phyloP scores from a whole-genome alignment of 2,113 vertebrate genomes.

The Mola mola region DNA sequence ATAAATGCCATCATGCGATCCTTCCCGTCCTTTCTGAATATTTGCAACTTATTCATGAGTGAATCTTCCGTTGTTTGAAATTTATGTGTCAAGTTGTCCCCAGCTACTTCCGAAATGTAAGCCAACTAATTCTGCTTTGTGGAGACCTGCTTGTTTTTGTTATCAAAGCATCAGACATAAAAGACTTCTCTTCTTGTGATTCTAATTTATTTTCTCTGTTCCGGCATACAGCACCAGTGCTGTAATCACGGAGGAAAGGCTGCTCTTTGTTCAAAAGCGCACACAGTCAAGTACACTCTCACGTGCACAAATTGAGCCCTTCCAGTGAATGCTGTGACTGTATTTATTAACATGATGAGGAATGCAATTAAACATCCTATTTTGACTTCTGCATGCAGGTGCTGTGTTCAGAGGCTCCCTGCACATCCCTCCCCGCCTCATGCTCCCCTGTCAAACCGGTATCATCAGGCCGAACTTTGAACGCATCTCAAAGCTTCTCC shows the following conservation, averaged over 20 bases:
- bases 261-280: constrained; percentile 57
- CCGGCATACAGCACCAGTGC: constrained; percentile 54
- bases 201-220: constrained; percentile 69
- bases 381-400: constrained; percentile 58
- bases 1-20: constrained; percentile 31
- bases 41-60: constrained; percentile 48
- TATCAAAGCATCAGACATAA: constrained; percentile 76
- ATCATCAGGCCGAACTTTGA: constrained; percentile 47
- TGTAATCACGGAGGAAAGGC: constrained; percentile 68
- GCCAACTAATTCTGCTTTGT: constrained; percentile 55
- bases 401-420: constrained; percentile 58
- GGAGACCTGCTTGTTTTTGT: constrained; percentile 65
- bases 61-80: constrained; percentile 34
- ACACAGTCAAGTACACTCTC: constrained; percentile 12
- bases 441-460: constrained; percentile 27
- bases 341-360: constrained; percentile 69
- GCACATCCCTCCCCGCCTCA: constrained; percentile 39
- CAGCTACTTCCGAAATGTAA: constrained; percentile 29
- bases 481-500: constrained; percentile 30
- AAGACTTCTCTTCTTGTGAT: constrained; percentile 62
- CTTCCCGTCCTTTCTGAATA: constrained; percentile 9
- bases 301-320: constrained; percentile 33
- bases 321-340: constrained; percentile 55
- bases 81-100: constrained; percentile 51
- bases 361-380: constrained; percentile 66